phyloP scores from a whole-genome alignment of 2,113 vertebrate species.

The Mirounga angustirostris region DNA sequence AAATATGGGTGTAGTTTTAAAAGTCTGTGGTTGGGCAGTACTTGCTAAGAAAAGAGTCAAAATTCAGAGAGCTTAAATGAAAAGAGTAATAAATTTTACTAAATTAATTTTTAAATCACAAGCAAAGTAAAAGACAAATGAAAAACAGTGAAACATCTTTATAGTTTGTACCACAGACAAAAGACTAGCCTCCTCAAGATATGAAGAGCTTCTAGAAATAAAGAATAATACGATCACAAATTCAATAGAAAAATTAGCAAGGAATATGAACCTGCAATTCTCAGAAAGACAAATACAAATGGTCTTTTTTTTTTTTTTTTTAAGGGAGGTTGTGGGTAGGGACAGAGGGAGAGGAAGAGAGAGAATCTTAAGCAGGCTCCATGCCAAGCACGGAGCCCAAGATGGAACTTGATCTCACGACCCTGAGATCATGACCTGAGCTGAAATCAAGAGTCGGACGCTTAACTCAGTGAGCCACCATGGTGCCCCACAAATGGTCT shows the following conservation, averaged over 20 bases:
- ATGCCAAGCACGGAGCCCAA: neutral
- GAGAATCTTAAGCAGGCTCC: neutral
- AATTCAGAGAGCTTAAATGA: neutral
- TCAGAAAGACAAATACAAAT: constrained; percentile 36
- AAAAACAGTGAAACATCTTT: neutral
- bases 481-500: neutral
- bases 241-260: neutral
- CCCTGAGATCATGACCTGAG: neutral
- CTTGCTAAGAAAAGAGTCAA: neutral
- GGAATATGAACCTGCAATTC: neutral
- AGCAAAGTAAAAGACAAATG: neutral
- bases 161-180: neutral
- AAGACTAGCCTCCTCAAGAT: neutral
- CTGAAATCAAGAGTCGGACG: neutral
- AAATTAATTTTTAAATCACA: neutral
- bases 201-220: neutral
- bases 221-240: neutral
- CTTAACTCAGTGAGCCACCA: neutral
- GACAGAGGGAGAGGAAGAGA: neutral
- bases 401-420: neutral
- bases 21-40: neutral
- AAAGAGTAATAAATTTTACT: neutral
- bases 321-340: too few species aligned
- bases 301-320: neutral
- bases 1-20: neutral